These are phyloP conservation scores for Ptyas mucosa DNA, from an alignment of 2,113 vertebrate genomes.

Conservation along the genomic window DNA sequence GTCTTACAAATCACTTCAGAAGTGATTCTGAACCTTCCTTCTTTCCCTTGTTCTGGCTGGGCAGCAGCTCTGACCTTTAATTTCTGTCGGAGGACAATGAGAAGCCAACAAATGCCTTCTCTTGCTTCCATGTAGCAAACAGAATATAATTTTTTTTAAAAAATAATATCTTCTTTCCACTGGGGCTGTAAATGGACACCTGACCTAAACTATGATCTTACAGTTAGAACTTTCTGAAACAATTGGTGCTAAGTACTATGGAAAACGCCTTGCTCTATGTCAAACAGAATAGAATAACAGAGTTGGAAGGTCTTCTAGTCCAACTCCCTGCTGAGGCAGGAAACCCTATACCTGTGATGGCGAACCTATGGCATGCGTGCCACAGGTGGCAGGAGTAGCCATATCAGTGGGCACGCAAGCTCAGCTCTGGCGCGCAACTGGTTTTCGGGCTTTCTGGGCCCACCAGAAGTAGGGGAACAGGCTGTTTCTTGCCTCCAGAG, in stretches of 20 bases:
- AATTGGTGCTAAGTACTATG: conserved; percentile 3
- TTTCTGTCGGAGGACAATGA: neutral
- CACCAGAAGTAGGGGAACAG: too few species aligned
- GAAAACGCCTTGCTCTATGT: neutral
- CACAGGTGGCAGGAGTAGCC: too few species aligned
- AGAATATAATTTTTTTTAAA: neutral
- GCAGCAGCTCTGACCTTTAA: conserved; percentile 1
- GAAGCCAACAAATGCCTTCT: neutral
- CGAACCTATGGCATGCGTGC: too few species aligned
- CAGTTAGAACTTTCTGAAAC: neutral
- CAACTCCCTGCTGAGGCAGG: too few species aligned
- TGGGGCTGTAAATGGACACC: neutral
- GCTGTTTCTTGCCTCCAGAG: too few species aligned
- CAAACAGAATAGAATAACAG: neutral
- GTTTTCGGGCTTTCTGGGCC: too few species aligned
- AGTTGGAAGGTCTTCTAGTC: too few species aligned
- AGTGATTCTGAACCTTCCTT: conserved; percentile 16
- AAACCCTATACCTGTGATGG: too few species aligned
- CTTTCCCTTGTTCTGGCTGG: conserved; percentile 12
- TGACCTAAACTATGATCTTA: neutral
- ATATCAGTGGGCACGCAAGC: too few species aligned
- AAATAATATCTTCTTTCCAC: neutral
- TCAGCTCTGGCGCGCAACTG: too few species aligned
- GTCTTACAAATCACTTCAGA: conserved; percentile 23
- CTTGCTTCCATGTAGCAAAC: neutral